Evolutionary conservation across 2,888 invertebrate genomes (phyloP), one percentile per base, ranked within the genome.

Genomic region (Clepsis dumicolana): DNA sequence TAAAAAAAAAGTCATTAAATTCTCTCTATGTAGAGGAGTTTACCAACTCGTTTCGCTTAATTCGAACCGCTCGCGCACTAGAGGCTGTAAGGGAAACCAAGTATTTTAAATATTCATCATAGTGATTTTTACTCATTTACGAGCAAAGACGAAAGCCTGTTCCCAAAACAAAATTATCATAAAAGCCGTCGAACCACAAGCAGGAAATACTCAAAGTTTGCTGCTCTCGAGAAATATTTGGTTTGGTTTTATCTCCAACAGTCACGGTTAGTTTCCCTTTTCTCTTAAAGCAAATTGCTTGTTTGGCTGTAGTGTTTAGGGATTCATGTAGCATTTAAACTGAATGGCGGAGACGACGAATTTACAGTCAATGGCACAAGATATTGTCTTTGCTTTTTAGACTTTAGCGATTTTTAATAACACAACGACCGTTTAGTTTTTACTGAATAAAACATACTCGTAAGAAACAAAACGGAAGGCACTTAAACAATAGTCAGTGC

Each of bases 121-220:
- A 48, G 48, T 48, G 48, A 48, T 48, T 21, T 12, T 10, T 48
- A 48, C 21, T 48, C 21, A 48, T 21, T 48, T 48, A 48, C 21
- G 48, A 48, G 48, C 21, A 7, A 48, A 48, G 48, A 10, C 21
- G 18, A 5, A 18, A 56, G 25, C n/a, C 44, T 48, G 16, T 56
- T 16, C 32, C 32, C 44, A 32, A 64, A 64, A 64, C 32, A 48
- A 56, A 64, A 32, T 64, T 64, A 64, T 56, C 56, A 24, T 41
- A 48, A 48, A 48, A 35, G 48, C 64, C 56, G 57, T 35, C 50
- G 48, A 48, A 57, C 48, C 29, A 56, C 35, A 25, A 52, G 44
- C 44, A 32, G 54, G 48, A 64, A 57, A 57, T 35, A 25, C 48
- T 35, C 56, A 32, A 56, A 57, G 48, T 64, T 35, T 57, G 32